Conservation (phyloP, 2,113 vertebrate genomes). For the Riparia riparia region DNA sequence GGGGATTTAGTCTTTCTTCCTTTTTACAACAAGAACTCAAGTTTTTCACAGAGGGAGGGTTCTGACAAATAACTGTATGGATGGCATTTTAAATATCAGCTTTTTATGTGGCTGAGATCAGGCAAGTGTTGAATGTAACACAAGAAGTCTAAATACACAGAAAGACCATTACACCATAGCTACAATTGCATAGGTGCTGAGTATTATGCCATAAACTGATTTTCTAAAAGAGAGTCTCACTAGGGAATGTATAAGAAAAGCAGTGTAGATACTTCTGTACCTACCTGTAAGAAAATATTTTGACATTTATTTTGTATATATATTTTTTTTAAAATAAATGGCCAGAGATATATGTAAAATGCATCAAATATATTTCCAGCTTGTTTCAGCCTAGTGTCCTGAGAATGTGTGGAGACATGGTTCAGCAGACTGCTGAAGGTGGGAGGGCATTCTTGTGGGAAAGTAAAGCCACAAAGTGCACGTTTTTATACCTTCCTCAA, state of each 20-base stretch:
- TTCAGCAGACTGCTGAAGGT: neutral
- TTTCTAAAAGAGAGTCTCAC: neutral
- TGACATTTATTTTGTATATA: neutral
- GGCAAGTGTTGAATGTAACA: neutral
- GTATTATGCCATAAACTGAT: neutral
- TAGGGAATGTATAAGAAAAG: neutral
- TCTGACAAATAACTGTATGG: neutral
- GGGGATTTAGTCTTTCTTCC: neutral
- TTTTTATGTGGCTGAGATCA: neutral
- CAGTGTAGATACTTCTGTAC: neutral
- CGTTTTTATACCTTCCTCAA: neutral
- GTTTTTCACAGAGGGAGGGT: neutral
- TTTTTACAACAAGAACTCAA: neutral
- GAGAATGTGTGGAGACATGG: neutral
- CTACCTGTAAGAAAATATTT: neutral
- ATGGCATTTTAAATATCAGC: neutral
- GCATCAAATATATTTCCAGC: neutral
- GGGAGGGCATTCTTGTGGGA: neutral
- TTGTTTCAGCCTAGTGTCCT: neutral
- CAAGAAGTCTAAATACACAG: neutral
- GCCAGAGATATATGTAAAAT: neutral
- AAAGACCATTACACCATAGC: neutral
- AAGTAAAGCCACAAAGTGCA: neutral
- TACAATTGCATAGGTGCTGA: neutral
- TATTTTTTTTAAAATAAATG: too few species aligned